Evolutionary conservation across 2,888 invertebrate genomes (phyloP), one percentile per base, ranked within the genome.

Genomic region (Agrochola circellaris): DNA sequence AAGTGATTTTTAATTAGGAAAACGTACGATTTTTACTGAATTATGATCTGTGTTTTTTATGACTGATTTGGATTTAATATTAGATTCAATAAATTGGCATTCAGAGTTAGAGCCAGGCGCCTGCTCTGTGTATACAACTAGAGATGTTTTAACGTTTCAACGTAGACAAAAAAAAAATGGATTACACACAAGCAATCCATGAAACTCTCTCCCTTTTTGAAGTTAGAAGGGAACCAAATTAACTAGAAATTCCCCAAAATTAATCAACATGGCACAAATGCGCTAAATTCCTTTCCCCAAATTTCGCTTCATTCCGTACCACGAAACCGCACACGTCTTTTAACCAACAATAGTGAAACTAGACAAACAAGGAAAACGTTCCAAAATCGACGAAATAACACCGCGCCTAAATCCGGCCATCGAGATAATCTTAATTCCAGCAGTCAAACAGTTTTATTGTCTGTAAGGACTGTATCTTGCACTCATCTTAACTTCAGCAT

Each of bases 401-500:
- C 23, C 61, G 26, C 20, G n/a, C 67, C 56, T 62, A 51, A 75
- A 73, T 54, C 73, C 72, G 61, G 58, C 73, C 66, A 73, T 84
- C 69, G 79, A 86, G 88, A 88, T 88, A 84, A 88, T 83, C 81
- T 80, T 85, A 82, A 88, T 86, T 79, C 82, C 61, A 71, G 68
- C 84, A 81, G 72, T 82, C 58, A 75, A 80, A 83, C 84, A 84
- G 81, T 83, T 86, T 85, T 83, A 88, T 76, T 77, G 85, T 81
- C 75, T 62, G 72, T 82, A 78, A 82, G 79, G 42, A 79, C 82
- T 83, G 79, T 79, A 75, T 83, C 81, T 75, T 75, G 75, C 74
- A 82, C 76, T 86, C 80, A 88, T 89, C 87, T 87, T 77, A 85
- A 85, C 82, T 69, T 61, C 45, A 26, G 64, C 68, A 80, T 80